Conservation (phyloP, 2,888 invertebrate species). For the Strigamia maritima region DNA sequence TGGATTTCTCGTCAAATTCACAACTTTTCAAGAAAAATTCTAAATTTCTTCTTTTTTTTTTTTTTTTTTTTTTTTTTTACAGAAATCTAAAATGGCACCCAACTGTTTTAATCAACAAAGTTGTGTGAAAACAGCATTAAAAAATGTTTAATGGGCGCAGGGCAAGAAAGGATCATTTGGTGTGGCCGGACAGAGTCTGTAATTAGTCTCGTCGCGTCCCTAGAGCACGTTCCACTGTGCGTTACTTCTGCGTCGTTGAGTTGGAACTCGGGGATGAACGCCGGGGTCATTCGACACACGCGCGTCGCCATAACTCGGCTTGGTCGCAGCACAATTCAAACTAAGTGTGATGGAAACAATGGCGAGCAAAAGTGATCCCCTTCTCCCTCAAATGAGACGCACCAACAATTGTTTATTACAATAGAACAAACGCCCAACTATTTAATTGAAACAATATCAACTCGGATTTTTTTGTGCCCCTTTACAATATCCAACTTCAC, state of each 20-base stretch:
- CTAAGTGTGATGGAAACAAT: slow-evolving; percentile 36
- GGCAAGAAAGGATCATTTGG: slow-evolving; percentile 4
- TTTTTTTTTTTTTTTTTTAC: not conserved
- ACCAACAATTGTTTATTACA: not conserved
- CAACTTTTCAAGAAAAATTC: not conserved
- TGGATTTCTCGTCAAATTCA: too few relatives aligned
- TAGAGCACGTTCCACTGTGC: not conserved
- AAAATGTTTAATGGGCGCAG: slow-evolving; percentile 4
- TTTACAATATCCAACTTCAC: not conserved
- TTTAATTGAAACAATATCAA: slow-evolving; percentile 4
- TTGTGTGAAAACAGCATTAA: not conserved
- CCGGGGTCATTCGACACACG: slow-evolving; percentile 34
- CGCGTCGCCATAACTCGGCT: slow-evolving; percentile 34
- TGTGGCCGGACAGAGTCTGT: not conserved
- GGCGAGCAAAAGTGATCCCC: slow-evolving; percentile 1
- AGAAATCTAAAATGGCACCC: not conserved
- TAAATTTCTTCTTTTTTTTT: not conserved
- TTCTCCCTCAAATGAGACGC: not conserved
- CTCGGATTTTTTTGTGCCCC: not conserved
- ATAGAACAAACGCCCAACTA: not conserved
- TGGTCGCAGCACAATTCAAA: slow-evolving; percentile 23
- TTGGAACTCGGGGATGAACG: slow-evolving; percentile 1
- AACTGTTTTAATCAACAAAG: not conserved
- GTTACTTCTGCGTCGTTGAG: not conserved
- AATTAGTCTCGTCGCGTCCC: slow-evolving; percentile 4